Conservation (phyloP, 2,113 vertebrate genomes). For the Catharus bicknelli region DNA sequence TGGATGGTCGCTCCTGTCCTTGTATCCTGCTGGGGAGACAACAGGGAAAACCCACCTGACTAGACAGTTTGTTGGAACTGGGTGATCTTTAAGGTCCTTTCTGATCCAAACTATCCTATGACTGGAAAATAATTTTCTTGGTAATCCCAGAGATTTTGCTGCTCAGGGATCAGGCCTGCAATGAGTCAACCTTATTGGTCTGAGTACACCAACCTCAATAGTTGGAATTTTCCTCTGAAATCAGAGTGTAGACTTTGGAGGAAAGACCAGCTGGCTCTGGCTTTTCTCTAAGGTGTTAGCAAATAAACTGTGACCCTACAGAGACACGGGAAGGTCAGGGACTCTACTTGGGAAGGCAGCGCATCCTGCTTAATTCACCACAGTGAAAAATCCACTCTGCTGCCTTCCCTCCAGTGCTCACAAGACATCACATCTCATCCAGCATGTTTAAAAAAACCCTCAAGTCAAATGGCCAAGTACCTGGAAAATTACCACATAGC, state of each 20-base stretch:
- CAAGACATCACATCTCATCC: constrained; percentile 12
- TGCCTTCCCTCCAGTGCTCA: neutral
- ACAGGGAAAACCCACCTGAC: neutral
- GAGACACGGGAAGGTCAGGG: neutral
- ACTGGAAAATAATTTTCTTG: neutral
- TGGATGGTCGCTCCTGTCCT: neutral
- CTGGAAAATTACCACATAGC: constrained; percentile 12
- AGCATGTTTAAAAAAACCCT: neutral
- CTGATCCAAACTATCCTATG: neutral
- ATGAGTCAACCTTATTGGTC: neutral
- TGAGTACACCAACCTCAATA: neutral
- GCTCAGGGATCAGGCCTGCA: neutral
- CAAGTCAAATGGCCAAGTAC: neutral
- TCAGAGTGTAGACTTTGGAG: neutral
- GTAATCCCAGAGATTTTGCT: neutral
- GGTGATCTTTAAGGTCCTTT: neutral
- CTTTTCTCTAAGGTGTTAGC: neutral
- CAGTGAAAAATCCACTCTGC: neutral
- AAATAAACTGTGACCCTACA: neutral
- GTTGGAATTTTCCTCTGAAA: neutral
- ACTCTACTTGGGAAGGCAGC: neutral
- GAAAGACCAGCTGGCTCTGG: neutral
- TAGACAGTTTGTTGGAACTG: neutral
- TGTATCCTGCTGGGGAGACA: neutral
- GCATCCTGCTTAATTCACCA: neutral